Evolutionary conservation across 1,140 invertebrate species (phyloP), one percentile per base, ranked within the genome.

Genomic region (Prorops nasuta): DNA sequence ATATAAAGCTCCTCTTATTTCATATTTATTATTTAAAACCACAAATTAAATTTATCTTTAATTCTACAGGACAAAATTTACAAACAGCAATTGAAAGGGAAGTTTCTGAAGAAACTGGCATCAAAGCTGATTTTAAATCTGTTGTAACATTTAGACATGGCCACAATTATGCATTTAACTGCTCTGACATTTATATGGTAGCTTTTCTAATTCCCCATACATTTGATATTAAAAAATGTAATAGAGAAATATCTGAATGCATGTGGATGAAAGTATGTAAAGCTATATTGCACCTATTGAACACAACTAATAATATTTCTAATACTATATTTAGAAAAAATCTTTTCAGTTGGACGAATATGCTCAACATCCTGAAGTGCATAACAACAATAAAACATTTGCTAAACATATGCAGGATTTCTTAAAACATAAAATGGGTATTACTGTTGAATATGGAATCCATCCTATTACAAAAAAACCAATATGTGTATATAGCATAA

Each of bases 101-200:
- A 79, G 90, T 96, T 1, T 76, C 83, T 15, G 94, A 96, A 79
- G 94, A 97, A 74, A 97, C 93, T 1, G 90, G 91, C 35, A 81
- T 97, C 35, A 66, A 82, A 40, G 80, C 86, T 2, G 80, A 84
- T 48, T 96, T 95, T 71, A 72, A 84, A 37, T 88, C 85, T 19
- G 60, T 96, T 8, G 67, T 96, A 9, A 81, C 84, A 36, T 84
- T 95, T 51, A 80, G 92, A 53, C 92, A 96, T 65, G 79, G 80
- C 6, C 87, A 89, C 55, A 63, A 76, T 32, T 83, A 82, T 56
- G 83, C 83, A 62, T 94, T 88, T 69, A 84, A 81, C 4, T 94
- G 91, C 66, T 92, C 89, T 1, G 92, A 94, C 69, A 84, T 94
- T 39, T 96, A 94, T 64, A 81, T 90, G 35, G 79, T 94, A 1